Evolutionary conservation across 2,113 vertebrate species (phyloP).

Genomic region (Orcinus orca): DNA sequence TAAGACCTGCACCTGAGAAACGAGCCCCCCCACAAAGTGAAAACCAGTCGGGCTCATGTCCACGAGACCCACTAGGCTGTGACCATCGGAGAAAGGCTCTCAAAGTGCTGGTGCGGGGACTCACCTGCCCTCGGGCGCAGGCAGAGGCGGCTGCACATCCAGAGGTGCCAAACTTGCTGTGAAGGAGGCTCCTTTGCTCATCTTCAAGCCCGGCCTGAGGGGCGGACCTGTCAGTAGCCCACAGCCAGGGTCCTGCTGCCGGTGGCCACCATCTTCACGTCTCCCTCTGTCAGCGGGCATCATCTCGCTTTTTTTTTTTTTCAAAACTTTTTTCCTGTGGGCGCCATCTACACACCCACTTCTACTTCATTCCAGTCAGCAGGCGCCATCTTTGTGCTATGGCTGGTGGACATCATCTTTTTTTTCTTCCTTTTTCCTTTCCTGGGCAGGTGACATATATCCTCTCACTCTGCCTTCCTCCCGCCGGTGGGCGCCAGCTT

Average conservation of each 20-base stretch:
- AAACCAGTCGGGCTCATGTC: neutral
- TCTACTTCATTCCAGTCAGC: neutral
- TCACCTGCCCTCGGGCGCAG: neutral
- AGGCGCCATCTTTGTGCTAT: neutral
- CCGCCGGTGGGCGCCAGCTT: neutral
- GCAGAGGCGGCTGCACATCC: neutral
- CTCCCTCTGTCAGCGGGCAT: neutral
- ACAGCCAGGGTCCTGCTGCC: neutral
- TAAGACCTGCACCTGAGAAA: neutral
- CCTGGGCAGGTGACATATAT: neutral
- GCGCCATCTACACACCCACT: neutral
- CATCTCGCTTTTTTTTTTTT: neutral
- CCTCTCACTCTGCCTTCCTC: too few relatives aligned
- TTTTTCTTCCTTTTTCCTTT: neutral
- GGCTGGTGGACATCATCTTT: neutral
- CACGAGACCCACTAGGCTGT: neutral
- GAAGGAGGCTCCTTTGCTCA: neutral
- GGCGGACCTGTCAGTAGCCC: neutral
- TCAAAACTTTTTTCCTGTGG: neutral
- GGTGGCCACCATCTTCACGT: neutral
- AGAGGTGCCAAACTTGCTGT: neutral
- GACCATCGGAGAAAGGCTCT: neutral
- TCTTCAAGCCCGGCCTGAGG: neutral
- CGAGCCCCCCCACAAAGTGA: neutral
- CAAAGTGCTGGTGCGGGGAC: neutral